Percentiles rank a stretch among this genome's conserved stretches.
phyloP scores from a whole-genome alignment of 1,140 invertebrate genomes.

The Hesperophylax magnus region DNA sequence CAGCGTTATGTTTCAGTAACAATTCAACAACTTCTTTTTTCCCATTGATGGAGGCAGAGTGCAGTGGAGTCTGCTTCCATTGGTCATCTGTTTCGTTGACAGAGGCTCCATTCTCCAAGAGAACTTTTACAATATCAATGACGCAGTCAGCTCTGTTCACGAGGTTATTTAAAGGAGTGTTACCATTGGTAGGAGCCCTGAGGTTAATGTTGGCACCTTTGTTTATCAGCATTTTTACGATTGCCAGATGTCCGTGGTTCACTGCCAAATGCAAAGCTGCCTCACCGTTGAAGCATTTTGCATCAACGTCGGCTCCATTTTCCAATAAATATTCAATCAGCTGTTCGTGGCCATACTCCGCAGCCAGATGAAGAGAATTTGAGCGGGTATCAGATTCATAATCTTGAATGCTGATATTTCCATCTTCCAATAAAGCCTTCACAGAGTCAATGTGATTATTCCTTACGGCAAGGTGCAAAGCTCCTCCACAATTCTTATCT shows the following conservation, averaged over 20 bases:
- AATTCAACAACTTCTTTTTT: background rate
- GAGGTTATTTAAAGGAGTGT: background rate
- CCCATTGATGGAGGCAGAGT: background rate
- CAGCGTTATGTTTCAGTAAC: background rate
- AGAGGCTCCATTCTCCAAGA: background rate
- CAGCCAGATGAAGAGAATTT: background rate
- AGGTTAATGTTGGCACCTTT: conserved; percentile 1
- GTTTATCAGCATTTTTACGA: background rate
- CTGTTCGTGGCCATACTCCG: background rate
- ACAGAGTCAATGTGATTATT: background rate
- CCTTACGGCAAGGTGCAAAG: background rate
- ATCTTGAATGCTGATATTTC: background rate
- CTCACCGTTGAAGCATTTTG: background rate
- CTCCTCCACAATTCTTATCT: background rate
- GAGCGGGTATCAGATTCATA: background rate
- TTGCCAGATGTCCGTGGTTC: background rate
- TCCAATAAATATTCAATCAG: background rate
- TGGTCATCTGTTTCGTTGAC: background rate
- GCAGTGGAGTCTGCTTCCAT: background rate
- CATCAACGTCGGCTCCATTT: background rate
- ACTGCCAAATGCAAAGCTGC: background rate
- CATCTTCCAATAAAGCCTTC: background rate
- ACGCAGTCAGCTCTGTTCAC: background rate
- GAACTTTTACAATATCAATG: background rate
- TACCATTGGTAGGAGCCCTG: background rate